These are phyloP conservation scores for Myrmecobius fasciatus DNA, from an alignment of 2,113 vertebrate genomes.

Conservation along the genomic window DNA sequence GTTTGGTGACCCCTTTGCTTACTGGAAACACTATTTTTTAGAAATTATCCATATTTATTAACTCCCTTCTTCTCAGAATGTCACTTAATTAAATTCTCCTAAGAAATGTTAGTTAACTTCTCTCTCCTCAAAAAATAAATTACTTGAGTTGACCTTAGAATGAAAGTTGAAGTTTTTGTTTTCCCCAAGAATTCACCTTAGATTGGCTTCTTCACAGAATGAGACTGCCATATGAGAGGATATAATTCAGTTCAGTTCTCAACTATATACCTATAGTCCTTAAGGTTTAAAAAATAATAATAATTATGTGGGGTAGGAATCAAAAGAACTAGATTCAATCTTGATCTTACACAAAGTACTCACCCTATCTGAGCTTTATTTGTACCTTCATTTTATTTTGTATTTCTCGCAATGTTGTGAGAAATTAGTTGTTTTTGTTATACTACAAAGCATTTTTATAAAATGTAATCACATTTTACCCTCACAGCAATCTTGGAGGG, in stretches of 20 bases:
- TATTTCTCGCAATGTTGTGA: not conserved
- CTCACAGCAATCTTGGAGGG: not conserved
- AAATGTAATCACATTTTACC: not conserved
- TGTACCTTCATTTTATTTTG: not conserved
- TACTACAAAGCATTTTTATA: not conserved
- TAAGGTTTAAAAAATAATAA: not conserved
- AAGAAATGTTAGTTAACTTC: not conserved
- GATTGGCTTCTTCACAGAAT: not conserved
- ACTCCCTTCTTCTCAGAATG: not conserved
- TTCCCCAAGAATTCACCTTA: not conserved
- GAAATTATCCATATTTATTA: constrained; percentile 6
- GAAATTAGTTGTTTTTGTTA: not conserved
- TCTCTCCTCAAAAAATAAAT: not conserved
- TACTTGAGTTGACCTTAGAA: not conserved
- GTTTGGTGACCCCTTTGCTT: constrained; percentile 61
- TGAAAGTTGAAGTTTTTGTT: not conserved
- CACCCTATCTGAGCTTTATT: not conserved
- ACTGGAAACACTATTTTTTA: constrained; percentile 51
- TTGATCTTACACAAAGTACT: not conserved
- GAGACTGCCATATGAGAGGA: not conserved
- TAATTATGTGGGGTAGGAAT: not conserved
- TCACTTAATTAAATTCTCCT: not conserved
- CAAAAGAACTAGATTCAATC: not conserved
- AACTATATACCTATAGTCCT: not conserved
- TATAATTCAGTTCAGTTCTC: not conserved